phyloP scores from a whole-genome alignment of 2,113 vertebrate species.

The Pseudonaja textilis region DNA sequence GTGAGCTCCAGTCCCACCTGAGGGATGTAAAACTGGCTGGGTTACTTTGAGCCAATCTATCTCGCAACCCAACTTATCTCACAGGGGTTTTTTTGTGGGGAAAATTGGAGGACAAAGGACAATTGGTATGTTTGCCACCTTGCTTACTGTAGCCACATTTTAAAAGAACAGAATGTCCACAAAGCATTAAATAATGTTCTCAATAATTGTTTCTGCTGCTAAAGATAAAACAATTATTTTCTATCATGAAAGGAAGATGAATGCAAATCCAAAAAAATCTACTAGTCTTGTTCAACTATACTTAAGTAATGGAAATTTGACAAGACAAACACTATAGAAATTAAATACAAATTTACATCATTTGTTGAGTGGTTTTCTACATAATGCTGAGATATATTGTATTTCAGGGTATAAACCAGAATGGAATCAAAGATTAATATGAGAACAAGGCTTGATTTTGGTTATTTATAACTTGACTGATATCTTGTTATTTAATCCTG shows the following conservation, averaged over 20 bases:
- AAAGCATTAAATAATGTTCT: background rate
- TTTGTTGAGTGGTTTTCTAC: background rate
- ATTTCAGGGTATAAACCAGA: background rate
- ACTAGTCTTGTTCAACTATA: background rate
- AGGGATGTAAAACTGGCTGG: background rate
- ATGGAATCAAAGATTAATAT: background rate
- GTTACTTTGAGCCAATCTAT: background rate
- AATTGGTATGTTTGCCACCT: background rate
- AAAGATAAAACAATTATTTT: background rate
- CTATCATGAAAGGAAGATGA: background rate
- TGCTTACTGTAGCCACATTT: background rate
- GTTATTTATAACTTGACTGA: background rate
- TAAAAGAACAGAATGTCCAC: conserved; percentile 2
- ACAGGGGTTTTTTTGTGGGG: background rate
- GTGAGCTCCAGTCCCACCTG: background rate
- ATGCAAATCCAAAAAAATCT: background rate
- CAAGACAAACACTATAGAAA: background rate
- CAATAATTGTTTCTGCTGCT: conserved; percentile 5
- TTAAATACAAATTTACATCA: background rate
- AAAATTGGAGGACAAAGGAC: background rate
- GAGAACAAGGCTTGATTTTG: background rate
- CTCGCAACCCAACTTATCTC: background rate
- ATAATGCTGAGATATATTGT: background rate
- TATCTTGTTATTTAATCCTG: background rate
- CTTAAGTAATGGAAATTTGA: background rate